Percentiles rank a stretch among this genome's conserved stretches.
phyloP scores from a whole-genome alignment of 2,888 invertebrate species.

The Selenia dentaria region DNA sequence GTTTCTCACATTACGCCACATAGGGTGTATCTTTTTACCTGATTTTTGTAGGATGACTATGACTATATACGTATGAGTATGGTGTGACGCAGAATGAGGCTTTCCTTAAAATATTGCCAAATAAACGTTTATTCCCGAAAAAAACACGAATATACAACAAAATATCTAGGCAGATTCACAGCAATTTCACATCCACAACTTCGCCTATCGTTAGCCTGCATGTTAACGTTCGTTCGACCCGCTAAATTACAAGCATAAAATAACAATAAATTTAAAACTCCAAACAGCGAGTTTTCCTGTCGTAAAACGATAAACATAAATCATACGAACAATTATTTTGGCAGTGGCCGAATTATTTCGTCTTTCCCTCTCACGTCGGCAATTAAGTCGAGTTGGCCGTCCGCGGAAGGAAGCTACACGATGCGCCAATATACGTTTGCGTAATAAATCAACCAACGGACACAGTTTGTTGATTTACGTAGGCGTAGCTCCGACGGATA shows the following conservation, averaged over 20 bases:
- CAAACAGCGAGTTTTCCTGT: conserved; percentile 54
- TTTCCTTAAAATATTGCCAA: too few species aligned
- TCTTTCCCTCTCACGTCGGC: conserved; percentile 56
- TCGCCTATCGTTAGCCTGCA: conserved; percentile 31
- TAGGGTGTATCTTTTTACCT: too few species aligned
- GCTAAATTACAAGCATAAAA: conserved; percentile 53
- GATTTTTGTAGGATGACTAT: too few species aligned
- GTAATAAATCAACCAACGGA: conserved; percentile 59
- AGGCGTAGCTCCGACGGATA: conserved; percentile 39
- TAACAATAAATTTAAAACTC: conserved; percentile 60
- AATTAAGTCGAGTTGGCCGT: conserved; percentile 57
- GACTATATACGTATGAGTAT: too few species aligned
- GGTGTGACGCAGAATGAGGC: too few species aligned
- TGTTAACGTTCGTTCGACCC: conserved; percentile 37
- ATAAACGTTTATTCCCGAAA: too few species aligned
- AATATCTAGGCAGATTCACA: conserved; percentile 14
- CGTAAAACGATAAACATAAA: conserved; percentile 63
- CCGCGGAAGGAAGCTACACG: conserved; percentile 58
- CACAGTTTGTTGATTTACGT: conserved; percentile 60
- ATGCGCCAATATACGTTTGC: conserved; percentile 60
- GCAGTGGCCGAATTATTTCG: conserved; percentile 59
- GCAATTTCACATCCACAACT: conserved; percentile 19
- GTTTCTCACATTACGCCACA: too few species aligned
- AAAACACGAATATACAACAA: too few species aligned
- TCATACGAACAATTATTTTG: conserved; percentile 58